These are phyloP conservation scores for Arctocebus calabarensis DNA, from an alignment of 2,797 vertebrate species.

Conservation along the genomic window DNA sequence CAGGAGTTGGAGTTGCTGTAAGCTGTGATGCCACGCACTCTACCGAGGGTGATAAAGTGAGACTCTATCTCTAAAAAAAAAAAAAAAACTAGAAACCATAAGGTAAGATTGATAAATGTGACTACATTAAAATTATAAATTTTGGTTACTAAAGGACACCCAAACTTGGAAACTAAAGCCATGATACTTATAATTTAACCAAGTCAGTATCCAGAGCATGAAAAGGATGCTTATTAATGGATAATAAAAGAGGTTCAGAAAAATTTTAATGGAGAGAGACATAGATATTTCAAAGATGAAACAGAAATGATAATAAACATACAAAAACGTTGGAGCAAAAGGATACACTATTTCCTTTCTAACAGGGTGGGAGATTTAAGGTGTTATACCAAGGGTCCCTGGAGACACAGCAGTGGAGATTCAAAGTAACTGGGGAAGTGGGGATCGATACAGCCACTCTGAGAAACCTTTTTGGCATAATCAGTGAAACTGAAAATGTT, in stretches of 20 bases:
- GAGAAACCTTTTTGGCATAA: background rate
- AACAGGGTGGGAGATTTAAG: no score
- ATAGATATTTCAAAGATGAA: no score
- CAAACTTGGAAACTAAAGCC: background rate
- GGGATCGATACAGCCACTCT: background rate
- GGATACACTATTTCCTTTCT: background rate
- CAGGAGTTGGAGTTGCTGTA: no score
- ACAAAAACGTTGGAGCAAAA: background rate
- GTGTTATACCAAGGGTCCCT: fast-evolving
- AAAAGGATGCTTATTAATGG: background rate
- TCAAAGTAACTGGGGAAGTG: background rate
- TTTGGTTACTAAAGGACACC: background rate
- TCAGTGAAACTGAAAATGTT: background rate
- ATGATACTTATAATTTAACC: no score
- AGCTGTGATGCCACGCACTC: no score
- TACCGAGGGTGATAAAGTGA: no score
- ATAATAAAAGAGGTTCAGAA: background rate
- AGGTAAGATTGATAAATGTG: no score
- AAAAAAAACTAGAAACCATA: background rate
- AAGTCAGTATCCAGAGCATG: background rate
- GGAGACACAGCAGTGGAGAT: fast-evolving
- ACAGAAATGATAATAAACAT: background rate
- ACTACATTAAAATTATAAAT: no score
- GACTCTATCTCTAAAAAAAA: no score
- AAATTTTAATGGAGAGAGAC: background rate